These are phyloP conservation scores for Sarcophaga carnaria DNA, from an alignment of 2,888 invertebrate species.

Conservation along the genomic window DNA sequence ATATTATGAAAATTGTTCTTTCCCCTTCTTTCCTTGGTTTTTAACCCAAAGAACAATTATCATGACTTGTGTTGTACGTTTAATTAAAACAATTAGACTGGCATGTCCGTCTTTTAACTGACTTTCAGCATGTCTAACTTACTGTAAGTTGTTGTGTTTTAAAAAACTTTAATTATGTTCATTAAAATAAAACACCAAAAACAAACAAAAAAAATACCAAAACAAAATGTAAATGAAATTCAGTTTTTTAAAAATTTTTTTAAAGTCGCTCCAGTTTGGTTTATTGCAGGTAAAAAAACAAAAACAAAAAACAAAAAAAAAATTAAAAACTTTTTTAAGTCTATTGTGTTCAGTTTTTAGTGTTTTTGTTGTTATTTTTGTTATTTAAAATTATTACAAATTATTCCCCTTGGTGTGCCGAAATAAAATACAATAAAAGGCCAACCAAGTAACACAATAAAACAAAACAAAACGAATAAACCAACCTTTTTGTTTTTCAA, in stretches of 20 bases:
- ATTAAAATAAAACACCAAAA: neutral
- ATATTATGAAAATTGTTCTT: too few species aligned
- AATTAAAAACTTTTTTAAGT: too few species aligned
- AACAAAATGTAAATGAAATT: too few species aligned
- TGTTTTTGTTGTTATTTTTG: neutral
- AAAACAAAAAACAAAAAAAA: too few species aligned
- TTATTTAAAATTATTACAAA: neutral
- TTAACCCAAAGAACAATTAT: too few species aligned
- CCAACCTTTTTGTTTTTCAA: neutral
- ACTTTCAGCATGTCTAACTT: neutral
- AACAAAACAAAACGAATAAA: too few species aligned
- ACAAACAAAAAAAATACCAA: too few species aligned
- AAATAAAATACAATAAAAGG: too few species aligned
- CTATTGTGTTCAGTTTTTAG: neutral
- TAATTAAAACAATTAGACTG: constrained; percentile 33
- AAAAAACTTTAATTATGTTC: neutral
- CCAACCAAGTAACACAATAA: too few species aligned
- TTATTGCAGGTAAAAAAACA: too few species aligned
- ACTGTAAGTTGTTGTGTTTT: constrained; percentile 2
- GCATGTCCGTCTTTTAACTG: neutral
- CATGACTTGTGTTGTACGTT: neutral
- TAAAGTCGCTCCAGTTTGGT: neutral
- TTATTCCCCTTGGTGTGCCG: neutral
- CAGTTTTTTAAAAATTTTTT: neutral
- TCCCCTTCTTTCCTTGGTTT: too few species aligned